Evolutionary conservation across 2,113 vertebrate species (phyloP), one percentile per base, ranked within the genome.

Genomic region (Ascaphus truei): DNA sequence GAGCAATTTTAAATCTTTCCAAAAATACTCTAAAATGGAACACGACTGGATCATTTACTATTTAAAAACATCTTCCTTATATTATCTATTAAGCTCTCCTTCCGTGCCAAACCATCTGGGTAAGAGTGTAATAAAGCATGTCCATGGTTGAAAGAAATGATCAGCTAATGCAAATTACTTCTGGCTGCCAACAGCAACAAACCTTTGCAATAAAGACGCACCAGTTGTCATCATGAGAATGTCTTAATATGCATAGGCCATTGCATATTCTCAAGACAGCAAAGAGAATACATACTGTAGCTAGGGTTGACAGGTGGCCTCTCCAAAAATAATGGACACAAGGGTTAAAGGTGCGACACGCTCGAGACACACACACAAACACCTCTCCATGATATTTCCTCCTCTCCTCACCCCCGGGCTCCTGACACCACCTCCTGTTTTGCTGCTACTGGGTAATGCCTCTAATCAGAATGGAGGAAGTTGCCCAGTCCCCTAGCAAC

Each of bases 31-130:
- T 56, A 12, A 67, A 67, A 56, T 57, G 29, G 51, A 56, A 31
- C 20, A 45, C 43, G 26, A 45, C 26, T 67, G 51, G 36, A 45
- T 67, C 51, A 67, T 67, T 56, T 67, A 67, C 51, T 56, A 56
- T 67, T 67, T 67, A 67, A 67, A 65, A 56, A 67, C 63, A 67
- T 67, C 27, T 56, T 45, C 45, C 51, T 45, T 67, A 67, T 56
- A 56, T 56, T 27, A 56, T 56, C 63, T 56, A 56, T 67, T 67
- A 67, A 56, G 16, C 45, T 33, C 37, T 56, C 27, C 27, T 56
- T 67, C 51, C 20, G 11, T 56, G 63, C 63, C 63, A 67, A 67
- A 43, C 51, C 63, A 67, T 67, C 63, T 67, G 36, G 27, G 52
- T 45, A 43, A 67, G 29, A 67, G 37, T 22, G 27, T 56, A 67